Evolutionary conservation across 2,113 vertebrate genomes (phyloP).

Genomic region (Theristicus caerulescens): DNA sequence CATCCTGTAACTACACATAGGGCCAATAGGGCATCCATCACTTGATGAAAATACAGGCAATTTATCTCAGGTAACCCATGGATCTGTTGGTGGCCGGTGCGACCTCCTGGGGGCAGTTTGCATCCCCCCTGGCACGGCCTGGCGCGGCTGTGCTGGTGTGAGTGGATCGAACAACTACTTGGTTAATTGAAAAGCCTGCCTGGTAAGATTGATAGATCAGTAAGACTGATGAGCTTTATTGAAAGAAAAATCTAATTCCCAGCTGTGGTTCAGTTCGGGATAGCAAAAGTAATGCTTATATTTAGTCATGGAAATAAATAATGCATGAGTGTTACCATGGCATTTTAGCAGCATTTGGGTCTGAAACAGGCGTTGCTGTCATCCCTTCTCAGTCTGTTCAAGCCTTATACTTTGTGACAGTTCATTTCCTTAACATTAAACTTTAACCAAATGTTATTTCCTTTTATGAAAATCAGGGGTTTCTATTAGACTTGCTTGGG

Average conservation of each 20-base stretch:
- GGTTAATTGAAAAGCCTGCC: not conserved
- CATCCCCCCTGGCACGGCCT: not conserved
- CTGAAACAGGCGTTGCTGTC: not conserved
- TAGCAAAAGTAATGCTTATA: not conserved
- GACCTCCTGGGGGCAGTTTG: not conserved
- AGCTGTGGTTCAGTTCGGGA: not conserved
- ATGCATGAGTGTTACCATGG: not conserved
- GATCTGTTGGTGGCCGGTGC: not conserved
- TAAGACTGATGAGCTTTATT: not conserved
- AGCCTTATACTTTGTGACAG: not conserved
- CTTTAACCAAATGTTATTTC: not conserved
- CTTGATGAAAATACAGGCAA: not conserved
- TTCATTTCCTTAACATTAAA: conserved; percentile 48
- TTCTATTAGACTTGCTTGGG: not conserved
- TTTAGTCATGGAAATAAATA: not conserved
- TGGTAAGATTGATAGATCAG: not conserved
- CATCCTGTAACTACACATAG: not conserved
- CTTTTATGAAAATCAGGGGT: not conserved
- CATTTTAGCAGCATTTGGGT: conserved; percentile 17
- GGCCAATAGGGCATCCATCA: not conserved
- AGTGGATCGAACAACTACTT: not conserved
- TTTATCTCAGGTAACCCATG: fast-evolving
- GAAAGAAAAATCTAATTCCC: not conserved
- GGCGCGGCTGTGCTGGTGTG: fast-evolving
- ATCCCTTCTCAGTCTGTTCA: not conserved